Evolutionary conservation across 1,140 invertebrate species (phyloP).

Genomic region (Oreohelix idahoensis): DNA sequence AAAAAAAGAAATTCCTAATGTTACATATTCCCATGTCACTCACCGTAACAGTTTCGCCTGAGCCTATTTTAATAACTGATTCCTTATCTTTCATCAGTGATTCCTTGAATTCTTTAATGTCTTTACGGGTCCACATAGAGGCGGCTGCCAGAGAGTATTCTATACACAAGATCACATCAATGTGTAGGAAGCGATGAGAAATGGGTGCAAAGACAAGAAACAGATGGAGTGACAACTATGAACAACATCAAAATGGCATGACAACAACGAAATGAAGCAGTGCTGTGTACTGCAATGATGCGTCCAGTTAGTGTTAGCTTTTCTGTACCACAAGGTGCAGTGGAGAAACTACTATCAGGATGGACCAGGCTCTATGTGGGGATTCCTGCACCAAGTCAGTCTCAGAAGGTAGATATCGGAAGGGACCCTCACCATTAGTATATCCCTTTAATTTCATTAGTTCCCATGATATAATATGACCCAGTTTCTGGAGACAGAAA

Average conservation of each 20-base stretch:
- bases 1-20: no score
- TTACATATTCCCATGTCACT: slow-evolving; percentile 60
- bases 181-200: not conserved
- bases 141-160: slow-evolving; percentile 76
- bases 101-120: slow-evolving; percentile 92
- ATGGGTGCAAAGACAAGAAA: not conserved
- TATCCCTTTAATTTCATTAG: no score
- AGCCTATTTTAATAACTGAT: slow-evolving; percentile 94
- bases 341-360: no score
- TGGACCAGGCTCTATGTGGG: no score
- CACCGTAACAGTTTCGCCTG: slow-evolving; percentile 97
- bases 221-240: not conserved
- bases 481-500: no score
- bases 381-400: no score
- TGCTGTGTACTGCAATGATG: not conserved
- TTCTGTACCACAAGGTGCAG: no score
- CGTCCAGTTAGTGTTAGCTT: no score
- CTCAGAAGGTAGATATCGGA: no score
- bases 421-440: no score
- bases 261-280: not conserved
- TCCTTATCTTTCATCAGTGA: slow-evolving; percentile 89
- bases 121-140: slow-evolving; percentile 96
- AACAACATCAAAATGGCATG: not conserved
- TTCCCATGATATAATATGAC: no score
- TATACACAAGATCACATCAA: slow-evolving; percentile 13